These are phyloP conservation scores for Oreohelix idahoensis DNA, from an alignment of 1,140 invertebrate species.

Conservation along the genomic window DNA sequence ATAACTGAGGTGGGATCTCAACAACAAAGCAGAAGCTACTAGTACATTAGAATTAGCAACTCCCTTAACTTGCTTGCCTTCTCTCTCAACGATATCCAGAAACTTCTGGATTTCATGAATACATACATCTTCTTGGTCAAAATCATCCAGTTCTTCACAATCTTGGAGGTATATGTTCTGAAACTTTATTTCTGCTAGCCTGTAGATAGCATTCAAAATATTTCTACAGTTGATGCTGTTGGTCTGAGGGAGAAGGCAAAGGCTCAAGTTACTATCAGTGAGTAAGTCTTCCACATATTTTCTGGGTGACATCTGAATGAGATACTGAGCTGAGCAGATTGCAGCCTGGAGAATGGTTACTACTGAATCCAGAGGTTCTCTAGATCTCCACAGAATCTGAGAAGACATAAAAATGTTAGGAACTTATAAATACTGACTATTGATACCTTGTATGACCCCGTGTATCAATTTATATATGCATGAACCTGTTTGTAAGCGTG, in stretches of 20 bases:
- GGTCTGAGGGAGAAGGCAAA: background rate
- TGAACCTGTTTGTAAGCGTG: no score
- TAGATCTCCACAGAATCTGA: constrained; percentile 1
- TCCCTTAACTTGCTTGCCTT: background rate
- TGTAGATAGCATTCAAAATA: background rate
- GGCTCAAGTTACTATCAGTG: background rate
- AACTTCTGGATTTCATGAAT: background rate
- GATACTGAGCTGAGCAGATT: background rate
- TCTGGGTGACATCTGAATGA: background rate
- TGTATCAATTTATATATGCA: no score
- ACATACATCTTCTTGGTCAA: background rate
- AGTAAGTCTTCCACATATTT: background rate
- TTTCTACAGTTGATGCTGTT: background rate
- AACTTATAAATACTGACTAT: no score
- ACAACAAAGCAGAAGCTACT: background rate
- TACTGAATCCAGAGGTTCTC: background rate
- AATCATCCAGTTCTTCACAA: background rate
- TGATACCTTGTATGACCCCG: no score
- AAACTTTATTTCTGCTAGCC: background rate
- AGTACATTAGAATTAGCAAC: background rate
- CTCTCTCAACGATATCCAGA: background rate
- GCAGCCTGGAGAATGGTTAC: background rate
- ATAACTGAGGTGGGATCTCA: background rate
- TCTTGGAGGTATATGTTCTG: background rate
- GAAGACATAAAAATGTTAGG: background rate